Conservation (phyloP, 2,888 invertebrate genomes). For the Dicyrtoma fusca region DNA sequence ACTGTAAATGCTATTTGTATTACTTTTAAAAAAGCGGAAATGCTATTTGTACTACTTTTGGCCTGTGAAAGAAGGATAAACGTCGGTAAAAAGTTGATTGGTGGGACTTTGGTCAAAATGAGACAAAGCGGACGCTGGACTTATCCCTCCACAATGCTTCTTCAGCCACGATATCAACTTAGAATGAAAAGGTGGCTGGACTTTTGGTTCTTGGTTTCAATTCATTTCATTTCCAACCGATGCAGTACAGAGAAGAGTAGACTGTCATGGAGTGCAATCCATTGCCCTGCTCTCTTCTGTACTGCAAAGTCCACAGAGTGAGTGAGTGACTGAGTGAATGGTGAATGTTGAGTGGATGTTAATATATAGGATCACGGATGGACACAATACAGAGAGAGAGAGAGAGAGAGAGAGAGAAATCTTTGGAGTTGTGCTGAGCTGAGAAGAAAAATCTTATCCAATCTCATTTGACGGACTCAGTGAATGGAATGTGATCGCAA, state of each 20-base stretch:
- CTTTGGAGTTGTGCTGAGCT: conserved; percentile 11
- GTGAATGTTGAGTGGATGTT: not conserved
- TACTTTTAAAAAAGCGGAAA: no score
- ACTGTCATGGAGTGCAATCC: conserved; percentile 7
- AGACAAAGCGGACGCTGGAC: no score
- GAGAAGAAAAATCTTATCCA: conserved; percentile 46
- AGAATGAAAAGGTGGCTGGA: conserved; percentile 32
- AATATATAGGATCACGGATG: not conserved
- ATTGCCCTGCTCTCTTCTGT: no score
- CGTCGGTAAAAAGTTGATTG: no score
- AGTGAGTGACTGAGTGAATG: not conserved
- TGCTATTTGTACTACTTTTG: no score
- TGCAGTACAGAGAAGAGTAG: not conserved
- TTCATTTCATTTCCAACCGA: conserved; percentile 2
- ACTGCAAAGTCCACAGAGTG: no score
- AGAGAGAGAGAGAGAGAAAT: conserved; percentile 6
- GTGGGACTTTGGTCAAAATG: no score
- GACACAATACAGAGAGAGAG: not conserved
- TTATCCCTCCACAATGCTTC: no score
- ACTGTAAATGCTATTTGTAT: no score
- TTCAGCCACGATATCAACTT: no score
- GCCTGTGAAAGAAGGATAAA: no score
- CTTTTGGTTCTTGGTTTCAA: conserved; percentile 26
- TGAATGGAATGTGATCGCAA: conserved; percentile 56
- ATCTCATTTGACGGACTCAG: conserved; percentile 48